phyloP scores from a whole-genome alignment of 92 coral and sea anemone genomes.

The Palythoa grandis region DNA sequence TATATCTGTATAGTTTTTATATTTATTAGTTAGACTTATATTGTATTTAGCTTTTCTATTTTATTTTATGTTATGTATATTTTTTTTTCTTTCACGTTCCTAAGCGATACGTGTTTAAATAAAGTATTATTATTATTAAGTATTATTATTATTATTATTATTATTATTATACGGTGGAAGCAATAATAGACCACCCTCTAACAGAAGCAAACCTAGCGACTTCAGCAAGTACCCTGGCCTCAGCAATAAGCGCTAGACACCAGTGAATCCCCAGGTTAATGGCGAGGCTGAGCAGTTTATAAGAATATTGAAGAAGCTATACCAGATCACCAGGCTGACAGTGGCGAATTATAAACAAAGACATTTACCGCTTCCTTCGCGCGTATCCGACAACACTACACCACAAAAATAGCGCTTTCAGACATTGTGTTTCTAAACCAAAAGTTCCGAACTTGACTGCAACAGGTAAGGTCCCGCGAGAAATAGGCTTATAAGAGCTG shows the following conservation, averaged over 20 bases:
- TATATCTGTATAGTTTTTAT: too few species aligned
- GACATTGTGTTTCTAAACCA: neutral
- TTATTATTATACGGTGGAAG: too few species aligned
- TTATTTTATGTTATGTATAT: too few species aligned
- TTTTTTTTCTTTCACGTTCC: too few species aligned
- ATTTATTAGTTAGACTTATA: too few species aligned
- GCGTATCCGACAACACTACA: slow-evolving; percentile 31
- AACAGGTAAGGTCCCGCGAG: neutral
- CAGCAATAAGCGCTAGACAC: slow-evolving; percentile 33
- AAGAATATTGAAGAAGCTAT: slow-evolving; percentile 56
- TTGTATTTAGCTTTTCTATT: too few species aligned
- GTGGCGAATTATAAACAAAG: slow-evolving; percentile 39
- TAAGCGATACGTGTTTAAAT: too few species aligned
- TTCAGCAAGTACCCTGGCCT: neutral
- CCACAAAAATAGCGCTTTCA: slow-evolving; percentile 31
- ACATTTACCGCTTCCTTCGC: neutral
- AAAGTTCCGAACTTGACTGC: neutral
- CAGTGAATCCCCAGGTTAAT: neutral
- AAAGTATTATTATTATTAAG: too few species aligned
- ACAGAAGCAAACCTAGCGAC: neutral
- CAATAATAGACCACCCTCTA: neutral
- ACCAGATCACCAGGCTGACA: slow-evolving; percentile 34
- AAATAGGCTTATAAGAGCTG: neutral
- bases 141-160: too few species aligned
- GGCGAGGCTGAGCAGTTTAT: slow-evolving; percentile 50